Conservation (phyloP, 2,797 vertebrate species). For the Lutjanus campechanus region DNA sequence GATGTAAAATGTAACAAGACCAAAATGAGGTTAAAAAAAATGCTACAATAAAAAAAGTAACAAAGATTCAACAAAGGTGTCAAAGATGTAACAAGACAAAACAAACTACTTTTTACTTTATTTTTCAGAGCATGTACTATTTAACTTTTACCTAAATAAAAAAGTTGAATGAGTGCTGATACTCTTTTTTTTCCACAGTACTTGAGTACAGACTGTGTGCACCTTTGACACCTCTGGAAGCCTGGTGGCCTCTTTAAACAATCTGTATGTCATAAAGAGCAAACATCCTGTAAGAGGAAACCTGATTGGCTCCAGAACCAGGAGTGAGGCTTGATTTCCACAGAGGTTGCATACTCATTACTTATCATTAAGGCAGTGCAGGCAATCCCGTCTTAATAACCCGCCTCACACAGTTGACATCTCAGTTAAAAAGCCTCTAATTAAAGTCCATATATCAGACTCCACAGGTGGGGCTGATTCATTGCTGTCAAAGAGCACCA, state of each 20-base stretch:
- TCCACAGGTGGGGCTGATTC: constrained; percentile 61
- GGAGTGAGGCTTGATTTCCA: constrained; percentile 50
- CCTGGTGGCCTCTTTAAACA: not conserved
- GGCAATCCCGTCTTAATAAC: constrained; percentile 64
- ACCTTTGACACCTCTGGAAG: no score
- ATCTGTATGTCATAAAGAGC: constrained; percentile 3
- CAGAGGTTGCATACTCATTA: constrained; percentile 56
- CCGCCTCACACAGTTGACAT: constrained; percentile 50
- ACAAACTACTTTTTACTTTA: no score
- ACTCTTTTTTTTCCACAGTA: no score
- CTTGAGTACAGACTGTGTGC: no score
- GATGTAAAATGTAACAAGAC: no score
- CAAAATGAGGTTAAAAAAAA: no score
- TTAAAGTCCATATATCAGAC: constrained; percentile 71
- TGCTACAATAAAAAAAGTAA: no score
- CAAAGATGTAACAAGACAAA: no score
- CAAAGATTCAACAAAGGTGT: no score
- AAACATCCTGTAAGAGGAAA: constrained; percentile 12
- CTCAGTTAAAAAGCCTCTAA: constrained; percentile 66
- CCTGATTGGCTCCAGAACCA: constrained; percentile 29
- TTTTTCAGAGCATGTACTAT: no score
- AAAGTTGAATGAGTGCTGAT: no score
- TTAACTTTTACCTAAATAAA: no score
- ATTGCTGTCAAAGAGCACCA: constrained; percentile 44
- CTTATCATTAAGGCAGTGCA: constrained; percentile 50